Evolutionary conservation across 2,113 vertebrate genomes (phyloP), one percentile per base, ranked within the genome.

Genomic region (Microcebus griseorufus): DNA sequence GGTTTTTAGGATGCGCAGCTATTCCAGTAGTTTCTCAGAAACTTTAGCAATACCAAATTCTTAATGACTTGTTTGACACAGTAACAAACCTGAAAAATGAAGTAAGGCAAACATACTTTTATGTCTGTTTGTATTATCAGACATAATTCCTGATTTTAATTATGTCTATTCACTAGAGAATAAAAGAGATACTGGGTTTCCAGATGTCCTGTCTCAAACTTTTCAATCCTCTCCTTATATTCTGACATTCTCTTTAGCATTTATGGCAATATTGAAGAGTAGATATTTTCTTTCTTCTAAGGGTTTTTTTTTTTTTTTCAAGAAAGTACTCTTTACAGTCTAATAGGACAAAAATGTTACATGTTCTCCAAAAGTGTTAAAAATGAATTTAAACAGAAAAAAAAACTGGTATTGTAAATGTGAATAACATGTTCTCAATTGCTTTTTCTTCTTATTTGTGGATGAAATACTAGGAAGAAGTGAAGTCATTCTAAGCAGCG

Each of bases 361-460:
- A 51, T 94, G 39, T 39, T 92, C 48, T 88, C 22, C 53, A 85
- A 70, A 89, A 86, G 4, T 51, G 18, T 64, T 69, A 65, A 39
- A 97, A 98, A 90, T 76, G 5, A 11, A 85, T 69, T 62, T 97
- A 78, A 85, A 42, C 34, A 92, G 32, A 76, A 73, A 34, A 76
- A 85, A 82, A n/a, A 22, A 39, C 16, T 48, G 16, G 18, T 5
- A 53, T 42, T 94, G 16, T 25, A 85, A 85, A 93, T 65, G 27
- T 85, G 79, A 92, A 82, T 90, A 82, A 5, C 92, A 65, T 60
- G 27, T 86, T 82, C 75, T 96, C 86, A 73, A 42, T 45, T 67
- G 69, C 27, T 27, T 90, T 81, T 92, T 89, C 72, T 79, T 83
- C 25, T 93, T 88, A 89, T 95, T 96, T 20, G 22, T 76, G 67